These are phyloP conservation scores for Tetragonisca angustula DNA, from an alignment of 2,888 invertebrate species.

Conservation along the genomic window DNA sequence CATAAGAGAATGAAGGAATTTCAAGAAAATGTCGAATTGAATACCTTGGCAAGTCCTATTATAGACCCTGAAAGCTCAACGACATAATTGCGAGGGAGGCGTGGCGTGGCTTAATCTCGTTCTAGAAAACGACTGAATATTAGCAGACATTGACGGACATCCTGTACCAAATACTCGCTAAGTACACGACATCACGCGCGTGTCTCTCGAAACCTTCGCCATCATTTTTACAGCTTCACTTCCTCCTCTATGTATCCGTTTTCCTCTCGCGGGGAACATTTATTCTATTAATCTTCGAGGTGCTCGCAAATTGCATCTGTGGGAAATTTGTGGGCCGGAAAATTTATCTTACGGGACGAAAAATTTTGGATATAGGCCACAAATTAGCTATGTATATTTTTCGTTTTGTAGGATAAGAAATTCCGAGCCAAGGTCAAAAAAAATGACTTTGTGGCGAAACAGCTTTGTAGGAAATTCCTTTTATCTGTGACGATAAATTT, in stretches of 20 bases:
- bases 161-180: constrained; percentile 79
- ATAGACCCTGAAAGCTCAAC: constrained; percentile 72
- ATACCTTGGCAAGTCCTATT: constrained; percentile 35
- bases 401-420: no score
- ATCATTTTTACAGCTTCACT: background rate
- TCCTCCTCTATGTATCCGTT: background rate
- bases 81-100: constrained; percentile 77
- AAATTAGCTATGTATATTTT: no score
- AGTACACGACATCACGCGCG: constrained; percentile 77
- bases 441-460: no score
- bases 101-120: constrained; percentile 67
- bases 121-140: constrained; percentile 77
- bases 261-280: background rate
- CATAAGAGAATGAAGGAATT: background rate
- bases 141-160: constrained; percentile 77
- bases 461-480: no score
- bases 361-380: no score
- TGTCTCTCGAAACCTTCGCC: constrained; percentile 56
- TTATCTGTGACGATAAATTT: no score
- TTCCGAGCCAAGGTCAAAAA: no score
- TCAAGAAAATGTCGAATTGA: constrained; percentile 37
- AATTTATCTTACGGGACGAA: no score
- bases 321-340: no score
- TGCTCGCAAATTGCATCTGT: no score
- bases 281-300: background rate